Percentiles rank a stretch among this genome's conserved stretches.
These are phyloP conservation scores for Chymomyza costata DNA, from an alignment of 1,140 invertebrate genomes.

Conservation along the genomic window DNA sequence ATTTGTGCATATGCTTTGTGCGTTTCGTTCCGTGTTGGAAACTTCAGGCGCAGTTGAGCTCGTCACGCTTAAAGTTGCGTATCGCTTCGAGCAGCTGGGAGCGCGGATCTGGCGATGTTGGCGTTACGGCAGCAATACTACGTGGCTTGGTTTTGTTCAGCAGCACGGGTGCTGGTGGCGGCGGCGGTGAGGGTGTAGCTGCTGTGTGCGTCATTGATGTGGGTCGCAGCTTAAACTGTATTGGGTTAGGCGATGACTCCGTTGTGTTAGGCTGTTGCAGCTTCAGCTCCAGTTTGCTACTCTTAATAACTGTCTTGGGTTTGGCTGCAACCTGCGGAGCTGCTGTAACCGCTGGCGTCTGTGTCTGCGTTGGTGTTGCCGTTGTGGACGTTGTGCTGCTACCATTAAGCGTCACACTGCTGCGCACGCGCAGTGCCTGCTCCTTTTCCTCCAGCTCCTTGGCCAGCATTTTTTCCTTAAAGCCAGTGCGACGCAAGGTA, in stretches of 20 bases:
- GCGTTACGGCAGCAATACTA: constrained; percentile 38
- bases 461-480: constrained; percentile 71
- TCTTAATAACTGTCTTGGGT: constrained; percentile 30
- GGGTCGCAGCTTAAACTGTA: constrained; percentile 46
- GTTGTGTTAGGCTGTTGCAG: constrained; percentile 25
- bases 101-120: constrained; percentile 77
- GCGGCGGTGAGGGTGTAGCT: constrained; percentile 46
- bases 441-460: constrained; percentile 53
- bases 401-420: background rate
- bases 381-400: constrained; percentile 1
- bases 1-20: constrained; percentile 41
- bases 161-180: constrained; percentile 76
- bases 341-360: constrained; percentile 13
- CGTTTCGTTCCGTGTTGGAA: constrained; percentile 20
- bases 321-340: constrained; percentile 4
- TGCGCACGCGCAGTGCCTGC: constrained; percentile 35
- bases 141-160: constrained; percentile 57
- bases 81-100: constrained; percentile 84
- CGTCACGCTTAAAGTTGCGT: constrained; percentile 78
- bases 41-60: constrained; percentile 52
- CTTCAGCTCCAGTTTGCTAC: constrained; percentile 54
- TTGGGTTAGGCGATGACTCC: background rate
- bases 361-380: constrained; percentile 10
- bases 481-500: constrained; percentile 63
- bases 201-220: background rate